Conservation (phyloP, 2,113 vertebrate genomes). For the Myanophis thanlyinensis region DNA sequence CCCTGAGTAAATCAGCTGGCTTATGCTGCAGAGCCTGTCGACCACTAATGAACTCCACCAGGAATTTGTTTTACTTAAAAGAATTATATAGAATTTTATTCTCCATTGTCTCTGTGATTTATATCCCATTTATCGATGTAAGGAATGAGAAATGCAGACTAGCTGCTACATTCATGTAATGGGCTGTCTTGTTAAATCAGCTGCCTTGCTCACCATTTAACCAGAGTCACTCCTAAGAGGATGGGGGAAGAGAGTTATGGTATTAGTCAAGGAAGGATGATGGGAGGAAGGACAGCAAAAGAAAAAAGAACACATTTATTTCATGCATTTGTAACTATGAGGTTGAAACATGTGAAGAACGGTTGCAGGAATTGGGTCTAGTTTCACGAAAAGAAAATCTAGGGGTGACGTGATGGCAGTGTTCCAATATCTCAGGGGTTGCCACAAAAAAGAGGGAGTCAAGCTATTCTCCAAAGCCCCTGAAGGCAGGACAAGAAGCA, state of each 20-base stretch:
- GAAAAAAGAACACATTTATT: background rate
- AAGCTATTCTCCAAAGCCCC: background rate
- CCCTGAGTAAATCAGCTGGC: constrained; percentile 37
- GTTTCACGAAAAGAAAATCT: background rate
- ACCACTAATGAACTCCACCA: constrained; percentile 65
- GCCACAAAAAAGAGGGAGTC: too few relatives aligned
- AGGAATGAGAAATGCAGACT: constrained; percentile 55
- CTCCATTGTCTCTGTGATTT: constrained; percentile 53
- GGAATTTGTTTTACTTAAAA: constrained; percentile 57
- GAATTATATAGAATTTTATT: constrained; percentile 42
- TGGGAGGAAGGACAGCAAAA: background rate
- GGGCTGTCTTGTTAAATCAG: constrained; percentile 59
- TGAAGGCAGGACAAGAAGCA: background rate
- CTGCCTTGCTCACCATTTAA: constrained; percentile 52
- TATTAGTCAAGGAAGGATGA: constrained; percentile 43
- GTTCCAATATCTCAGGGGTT: background rate
- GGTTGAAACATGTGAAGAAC: background rate
- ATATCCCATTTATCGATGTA: constrained; percentile 41
- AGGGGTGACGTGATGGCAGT: too few relatives aligned
- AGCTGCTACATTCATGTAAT: constrained; percentile 46
- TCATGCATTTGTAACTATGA: background rate
- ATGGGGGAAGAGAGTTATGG: constrained; percentile 37
- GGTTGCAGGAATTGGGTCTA: background rate
- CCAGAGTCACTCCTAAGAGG: constrained; percentile 42
- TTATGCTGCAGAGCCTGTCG: constrained; percentile 52